Evolutionary conservation across 1,140 invertebrate species (phyloP).

Genomic region (Belonocnema kinseyi): DNA sequence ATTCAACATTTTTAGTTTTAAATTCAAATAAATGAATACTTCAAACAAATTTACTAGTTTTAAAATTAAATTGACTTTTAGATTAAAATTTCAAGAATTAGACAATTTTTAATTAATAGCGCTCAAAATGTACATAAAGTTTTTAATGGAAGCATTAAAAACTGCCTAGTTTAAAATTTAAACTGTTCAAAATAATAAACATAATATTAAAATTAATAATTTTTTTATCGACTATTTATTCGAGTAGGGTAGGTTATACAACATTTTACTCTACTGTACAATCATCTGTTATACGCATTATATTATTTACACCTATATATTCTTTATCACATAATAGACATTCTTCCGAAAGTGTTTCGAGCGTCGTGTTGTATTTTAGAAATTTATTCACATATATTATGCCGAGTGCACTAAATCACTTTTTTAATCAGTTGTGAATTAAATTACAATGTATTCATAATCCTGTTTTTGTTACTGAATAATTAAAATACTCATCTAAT

Average conservation of each 20-base stretch:
- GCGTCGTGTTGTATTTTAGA: not conserved
- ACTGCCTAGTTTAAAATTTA: not conserved
- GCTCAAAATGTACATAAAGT: too few species aligned
- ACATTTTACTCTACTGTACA: slow-evolving; percentile 20
- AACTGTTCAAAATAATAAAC: not conserved
- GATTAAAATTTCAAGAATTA: too few species aligned
- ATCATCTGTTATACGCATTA: not conserved
- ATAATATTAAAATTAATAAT: not conserved
- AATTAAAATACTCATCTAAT: too few species aligned
- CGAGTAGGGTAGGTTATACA: slow-evolving; percentile 11
- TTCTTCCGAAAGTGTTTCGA: not conserved
- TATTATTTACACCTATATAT: slow-evolving; percentile 25
- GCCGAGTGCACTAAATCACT: not conserved
- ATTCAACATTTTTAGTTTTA: too few species aligned
- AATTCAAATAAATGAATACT: too few species aligned
- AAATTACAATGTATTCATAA: not conserved
- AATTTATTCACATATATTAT: not conserved
- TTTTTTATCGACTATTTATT: slow-evolving; percentile 6
- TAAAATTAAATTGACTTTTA: too few species aligned
- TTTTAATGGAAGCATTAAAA: too few species aligned
- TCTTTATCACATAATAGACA: slow-evolving; percentile 20
- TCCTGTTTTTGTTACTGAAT: too few species aligned
- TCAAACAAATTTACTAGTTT: too few species aligned
- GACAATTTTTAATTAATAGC: too few species aligned
- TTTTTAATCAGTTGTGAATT: not conserved